Evolutionary conservation across 2,113 vertebrate genomes (phyloP), one percentile per base, ranked within the genome.

Genomic region (Syngnathus floridae): DNA sequence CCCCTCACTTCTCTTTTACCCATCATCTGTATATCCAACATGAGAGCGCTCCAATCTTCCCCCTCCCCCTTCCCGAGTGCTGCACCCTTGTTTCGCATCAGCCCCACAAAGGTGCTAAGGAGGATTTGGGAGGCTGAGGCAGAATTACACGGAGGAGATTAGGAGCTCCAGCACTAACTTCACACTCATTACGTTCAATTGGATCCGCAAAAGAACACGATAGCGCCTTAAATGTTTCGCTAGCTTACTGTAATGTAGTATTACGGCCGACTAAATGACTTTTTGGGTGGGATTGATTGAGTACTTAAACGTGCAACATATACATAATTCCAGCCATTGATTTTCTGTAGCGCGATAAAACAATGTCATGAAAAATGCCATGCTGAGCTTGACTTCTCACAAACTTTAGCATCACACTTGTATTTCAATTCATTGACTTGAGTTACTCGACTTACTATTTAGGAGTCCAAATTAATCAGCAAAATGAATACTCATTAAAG

Each of bases 121-220:
- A 87, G 88, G 88, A 87, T 88, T 89, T 89, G 82, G 67, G 57
- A 80, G 76, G 77, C 80, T 82, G 79, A 88, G 77, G 49, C 80
- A 82, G 85, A 82, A 86, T 89, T 90, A 88, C 80, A 70, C 67
- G 71, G 73, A 66, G 64, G 72, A 87, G 87, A 90, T 90, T 90
- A 89, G 26, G 57, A 75, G 80, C 74, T 78, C 65, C 74, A 62
- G 72, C 75, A 76, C 82, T 81, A 71, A 77, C 77, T 76, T 73
- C 72, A 48, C 72, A 70, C 48, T 21, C 64, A 55, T 66, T 77
- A 66, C 81, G 77, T 81, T 84, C 79, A 69, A 81, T 66, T 52
- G 74, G 74, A 78, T 71, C 77, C 83, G 65, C 73, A 45, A 38
- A 70, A 63, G 70, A 74, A 76, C 73, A 77, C 80, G 74, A 81